Base-by-base conservation (phyloP, 2,797 vertebrate genomes). In the Paedocypris micromegethes region DNA sequence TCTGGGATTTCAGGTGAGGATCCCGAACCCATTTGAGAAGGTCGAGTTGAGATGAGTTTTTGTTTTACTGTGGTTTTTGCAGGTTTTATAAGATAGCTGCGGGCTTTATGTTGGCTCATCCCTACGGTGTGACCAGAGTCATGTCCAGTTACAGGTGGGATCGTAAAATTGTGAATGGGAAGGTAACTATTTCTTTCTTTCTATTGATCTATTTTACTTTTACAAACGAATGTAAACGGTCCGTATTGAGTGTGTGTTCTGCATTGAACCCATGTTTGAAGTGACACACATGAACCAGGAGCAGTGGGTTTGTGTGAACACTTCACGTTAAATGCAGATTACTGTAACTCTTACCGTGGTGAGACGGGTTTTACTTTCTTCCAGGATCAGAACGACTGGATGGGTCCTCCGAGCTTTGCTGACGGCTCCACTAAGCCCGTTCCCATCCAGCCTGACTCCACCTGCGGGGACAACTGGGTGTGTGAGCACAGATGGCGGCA, bases 121-220 rank as follows among this genome's bases (percentile, higher is more conserved):
- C 95, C 0, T 98, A 97, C 0, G 95, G 95, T 5, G 75, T 94
- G 40, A 85, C 94, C 7, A 90, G 93, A 38, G 85, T 98, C 42
- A 98, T 97, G 94, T 97, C 96, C 3, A 97, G 94, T 78, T 98
- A 74, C 71, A 83, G 83, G 2, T 98, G 96, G 95, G 48, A 90
- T 40, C 90, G 94, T 48, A 0, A 89, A 39, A 81, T 96, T 77
- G 81, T 85, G 37, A 81, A 96, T 8, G 94, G 94, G 82, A 79
- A 75, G 81, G 95, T 78, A 52, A 60, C 45, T 0, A 1, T 6
- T 38, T 40, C 2, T 6, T 3, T 7, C 37, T 40, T 23, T 23
- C 23, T 23, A 23, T n/a, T n/a, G n/a, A n/a, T n/a, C n/a, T n/a
- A n/a, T n/a, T n/a, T n/a, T n/a, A n/a, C n/a, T n/a, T 23, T 23